Base-by-base conservation (phyloP, 2,888 invertebrate genomes). In the Megastigmus dorsalis region DNA sequence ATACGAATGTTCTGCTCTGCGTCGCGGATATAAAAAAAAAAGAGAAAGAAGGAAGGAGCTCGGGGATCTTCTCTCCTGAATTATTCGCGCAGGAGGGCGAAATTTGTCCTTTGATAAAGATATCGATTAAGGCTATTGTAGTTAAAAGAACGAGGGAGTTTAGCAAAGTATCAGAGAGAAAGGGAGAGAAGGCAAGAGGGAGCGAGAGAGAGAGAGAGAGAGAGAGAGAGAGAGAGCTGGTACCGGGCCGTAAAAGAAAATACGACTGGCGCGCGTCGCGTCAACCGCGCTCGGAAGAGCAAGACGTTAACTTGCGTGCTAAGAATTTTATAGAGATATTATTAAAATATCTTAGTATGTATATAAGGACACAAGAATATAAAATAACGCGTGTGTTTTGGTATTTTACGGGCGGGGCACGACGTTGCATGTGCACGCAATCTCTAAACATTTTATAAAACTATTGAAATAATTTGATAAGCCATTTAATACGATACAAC, bases 71-170 rank as follows among this genome's bases (percentile, higher is more conserved):
- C 6, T 2, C 23, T 30, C 4, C 7, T 30, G 52, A 57, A 48
- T 55, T 63, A 57, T 71, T 65, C 48, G 26, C 18, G 3, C 6
- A 18, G 2, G 45, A 23, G 43, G 20, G n/a, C 20, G 30, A 48
- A 71, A 73, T 67, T 62, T 60, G 43, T 73, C 54, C 36, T 67
- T 67, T 54, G n/a, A 72, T 66, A 41, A 43, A 41, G 65, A n/a
- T 59, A 66, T 72, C 66, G 50, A 72, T 72, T 59, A 66, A 66
- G 52, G 20, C 7, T 15, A 6, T 50, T 50, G 48, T 71, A 48
- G 20, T 67, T 67, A 57, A 45, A 54, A 62, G 54, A 43, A 67
- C 55, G 45, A 52, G 41, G 30, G 55, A 66, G 66, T 41, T 38
- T 36, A 65, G 10, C 5, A 36, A 36, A 50, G 26, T 10, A 18